Evolutionary conservation across 2,797 vertebrate genomes (phyloP).

Genomic region (Mionectes olivaceus): DNA sequence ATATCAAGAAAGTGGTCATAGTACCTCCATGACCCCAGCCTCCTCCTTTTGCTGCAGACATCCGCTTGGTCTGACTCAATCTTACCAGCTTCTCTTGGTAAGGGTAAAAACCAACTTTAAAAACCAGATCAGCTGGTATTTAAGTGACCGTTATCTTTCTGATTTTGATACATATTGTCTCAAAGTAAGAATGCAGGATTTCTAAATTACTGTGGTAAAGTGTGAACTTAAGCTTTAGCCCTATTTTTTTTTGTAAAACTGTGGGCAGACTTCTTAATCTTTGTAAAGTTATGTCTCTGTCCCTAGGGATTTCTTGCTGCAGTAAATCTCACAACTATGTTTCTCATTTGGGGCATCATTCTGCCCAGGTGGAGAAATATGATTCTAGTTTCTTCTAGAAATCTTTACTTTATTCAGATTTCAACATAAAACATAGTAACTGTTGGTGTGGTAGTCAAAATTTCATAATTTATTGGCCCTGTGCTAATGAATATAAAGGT

Average conservation of each 20-base stretch:
- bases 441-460: slow-evolving; percentile 44
- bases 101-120: neutral
- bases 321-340: slow-evolving; percentile 50
- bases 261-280: slow-evolving; percentile 16
- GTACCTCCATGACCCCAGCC: neutral
- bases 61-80: neutral
- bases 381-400: slow-evolving; percentile 27
- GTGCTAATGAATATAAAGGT: slow-evolving; percentile 4
- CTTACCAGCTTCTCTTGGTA: neutral
- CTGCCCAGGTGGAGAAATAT: slow-evolving; percentile 37
- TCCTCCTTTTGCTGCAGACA: neutral
- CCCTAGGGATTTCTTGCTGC: neutral
- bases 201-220: neutral
- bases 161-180: neutral
- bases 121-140: neutral
- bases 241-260: neutral
- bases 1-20: neutral
- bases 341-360: slow-evolving; percentile 42
- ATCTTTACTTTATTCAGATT: slow-evolving; percentile 47
- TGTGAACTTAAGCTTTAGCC: neutral
- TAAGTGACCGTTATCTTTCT: neutral
- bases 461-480: slow-evolving; percentile 9
- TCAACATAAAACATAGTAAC: slow-evolving; percentile 55
- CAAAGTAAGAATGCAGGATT: neutral
- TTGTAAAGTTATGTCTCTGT: slow-evolving; percentile 29